phyloP scores from a whole-genome alignment of 2,113 vertebrate genomes.

The Hippocampus guttulatus region DNA sequence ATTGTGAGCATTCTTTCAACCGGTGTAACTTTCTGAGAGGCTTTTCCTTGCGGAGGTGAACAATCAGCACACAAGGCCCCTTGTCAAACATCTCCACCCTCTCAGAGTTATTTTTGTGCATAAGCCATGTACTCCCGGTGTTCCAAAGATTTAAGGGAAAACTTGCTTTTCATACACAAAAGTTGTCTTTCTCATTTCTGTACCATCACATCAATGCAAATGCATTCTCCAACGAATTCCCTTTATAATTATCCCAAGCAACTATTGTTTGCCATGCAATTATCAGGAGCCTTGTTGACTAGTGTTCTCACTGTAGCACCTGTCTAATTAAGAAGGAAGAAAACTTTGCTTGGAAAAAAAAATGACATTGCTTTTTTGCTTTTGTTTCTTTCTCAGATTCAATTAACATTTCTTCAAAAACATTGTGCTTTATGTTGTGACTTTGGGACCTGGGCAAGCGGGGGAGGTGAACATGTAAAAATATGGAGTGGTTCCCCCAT shows the following conservation, averaged over 20 bases:
- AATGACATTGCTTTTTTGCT: constrained; percentile 13
- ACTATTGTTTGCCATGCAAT: constrained; percentile 13
- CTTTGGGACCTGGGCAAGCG: background rate
- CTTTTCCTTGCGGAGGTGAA: constrained; percentile 52
- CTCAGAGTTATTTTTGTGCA: constrained; percentile 49
- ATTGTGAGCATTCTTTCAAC: constrained; percentile 51
- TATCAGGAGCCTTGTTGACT: constrained; percentile 8
- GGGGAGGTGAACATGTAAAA: background rate
- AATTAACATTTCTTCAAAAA: background rate
- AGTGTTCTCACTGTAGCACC: constrained; percentile 13
- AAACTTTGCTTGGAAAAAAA: constrained; percentile 9
- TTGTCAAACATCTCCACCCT: constrained; percentile 49
- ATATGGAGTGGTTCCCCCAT: background rate
- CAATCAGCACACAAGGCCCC: constrained; percentile 46
- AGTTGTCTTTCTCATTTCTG: constrained; percentile 27
- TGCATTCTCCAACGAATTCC: constrained; percentile 32
- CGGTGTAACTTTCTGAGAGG: constrained; percentile 18
- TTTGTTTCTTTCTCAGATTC: background rate
- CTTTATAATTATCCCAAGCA: constrained; percentile 30
- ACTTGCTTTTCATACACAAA: constrained; percentile 43
- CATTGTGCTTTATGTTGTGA: background rate
- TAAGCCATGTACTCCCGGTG: constrained; percentile 40
- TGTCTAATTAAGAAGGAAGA: constrained; percentile 33
- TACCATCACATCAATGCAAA: constrained; percentile 49
- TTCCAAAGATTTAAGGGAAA: constrained; percentile 7